Percentiles rank a stretch among this genome's conserved stretches.
phyloP scores from a whole-genome alignment of 2,113 vertebrate genomes.

The Formicarius rufipectus region DNA sequence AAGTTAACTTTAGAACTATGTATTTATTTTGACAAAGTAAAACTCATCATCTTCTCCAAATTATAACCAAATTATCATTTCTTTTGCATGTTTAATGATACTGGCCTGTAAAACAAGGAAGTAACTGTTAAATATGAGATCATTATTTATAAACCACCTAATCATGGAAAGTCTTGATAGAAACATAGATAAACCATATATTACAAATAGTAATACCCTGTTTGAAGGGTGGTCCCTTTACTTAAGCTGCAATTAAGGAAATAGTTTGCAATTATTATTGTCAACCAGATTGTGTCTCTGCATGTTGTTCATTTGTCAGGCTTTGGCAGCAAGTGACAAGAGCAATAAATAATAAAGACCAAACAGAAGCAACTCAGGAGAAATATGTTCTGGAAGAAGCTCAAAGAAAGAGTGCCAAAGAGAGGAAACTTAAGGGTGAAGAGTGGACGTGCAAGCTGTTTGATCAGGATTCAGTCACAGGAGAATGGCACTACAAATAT shows the following conservation, averaged over 20 bases:
- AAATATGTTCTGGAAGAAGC: slow-evolving; percentile 94
- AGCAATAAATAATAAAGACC: slow-evolving; percentile 97
- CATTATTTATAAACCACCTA: not conserved
- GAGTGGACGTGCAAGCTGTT: slow-evolving; percentile 91
- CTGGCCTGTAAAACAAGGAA: not conserved
- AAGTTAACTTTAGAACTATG: slow-evolving; percentile 13
- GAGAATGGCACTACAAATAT: slow-evolving; percentile 97
- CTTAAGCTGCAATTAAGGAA: not conserved
- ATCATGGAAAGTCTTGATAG: not conserved
- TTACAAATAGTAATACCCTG: not conserved
- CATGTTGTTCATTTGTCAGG: slow-evolving; percentile 67
- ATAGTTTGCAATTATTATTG: not conserved
- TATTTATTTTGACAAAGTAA: not conserved
- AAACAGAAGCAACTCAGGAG: slow-evolving; percentile 96
- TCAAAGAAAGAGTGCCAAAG: slow-evolving; percentile 91
- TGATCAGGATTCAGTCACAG: slow-evolving; percentile 88
- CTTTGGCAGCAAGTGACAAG: slow-evolving; percentile 97
- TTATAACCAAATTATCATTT: not conserved
- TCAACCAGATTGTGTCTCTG: not conserved
- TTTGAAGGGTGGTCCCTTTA: not conserved
- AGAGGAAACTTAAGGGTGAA: slow-evolving; percentile 89
- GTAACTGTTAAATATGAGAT: not conserved
- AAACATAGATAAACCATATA: not conserved
- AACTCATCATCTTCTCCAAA: not conserved
- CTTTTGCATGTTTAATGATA: not conserved